Evolutionary conservation across 2,888 invertebrate genomes (phyloP).

Genomic region (Melikaiella ostensackeni): DNA sequence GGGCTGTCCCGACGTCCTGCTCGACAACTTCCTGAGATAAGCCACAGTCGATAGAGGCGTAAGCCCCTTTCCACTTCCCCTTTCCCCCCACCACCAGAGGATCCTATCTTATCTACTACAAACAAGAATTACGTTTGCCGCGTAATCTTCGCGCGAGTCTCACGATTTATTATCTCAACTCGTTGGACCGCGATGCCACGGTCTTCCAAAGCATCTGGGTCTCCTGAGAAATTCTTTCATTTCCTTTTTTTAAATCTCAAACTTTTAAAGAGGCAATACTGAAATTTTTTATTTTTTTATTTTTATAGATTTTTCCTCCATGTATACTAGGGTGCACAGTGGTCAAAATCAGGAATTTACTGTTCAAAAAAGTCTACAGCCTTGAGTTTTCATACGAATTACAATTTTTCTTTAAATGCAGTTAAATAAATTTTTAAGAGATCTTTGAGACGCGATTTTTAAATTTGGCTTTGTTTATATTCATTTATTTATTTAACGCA

Average conservation of each 20-base stretch:
- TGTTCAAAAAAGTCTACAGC: no score
- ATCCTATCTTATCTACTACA: slow-evolving; percentile 74
- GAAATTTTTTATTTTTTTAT: no score
- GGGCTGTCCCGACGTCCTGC: slow-evolving; percentile 69
- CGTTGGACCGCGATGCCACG: slow-evolving; percentile 53
- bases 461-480: no score
- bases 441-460: no score
- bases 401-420: no score
- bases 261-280: no score
- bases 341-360: no score
- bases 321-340: no score
- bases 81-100: slow-evolving; percentile 39
- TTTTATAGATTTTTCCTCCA: no score
- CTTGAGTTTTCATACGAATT: no score
- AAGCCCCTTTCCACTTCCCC: slow-evolving; percentile 57
- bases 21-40: slow-evolving; percentile 75
- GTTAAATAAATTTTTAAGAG: no score
- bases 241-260: neutral
- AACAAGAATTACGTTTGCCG: slow-evolving; percentile 75
- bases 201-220: slow-evolving; percentile 29
- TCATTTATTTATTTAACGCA: no score
- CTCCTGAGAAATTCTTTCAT: neutral
- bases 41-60: slow-evolving; percentile 71
- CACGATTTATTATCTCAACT: slow-evolving; percentile 71
- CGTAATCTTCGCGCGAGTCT: slow-evolving; percentile 67